Base-by-base conservation (phyloP, 2,113 vertebrate species). In the Melanerpes aurifrons region DNA sequence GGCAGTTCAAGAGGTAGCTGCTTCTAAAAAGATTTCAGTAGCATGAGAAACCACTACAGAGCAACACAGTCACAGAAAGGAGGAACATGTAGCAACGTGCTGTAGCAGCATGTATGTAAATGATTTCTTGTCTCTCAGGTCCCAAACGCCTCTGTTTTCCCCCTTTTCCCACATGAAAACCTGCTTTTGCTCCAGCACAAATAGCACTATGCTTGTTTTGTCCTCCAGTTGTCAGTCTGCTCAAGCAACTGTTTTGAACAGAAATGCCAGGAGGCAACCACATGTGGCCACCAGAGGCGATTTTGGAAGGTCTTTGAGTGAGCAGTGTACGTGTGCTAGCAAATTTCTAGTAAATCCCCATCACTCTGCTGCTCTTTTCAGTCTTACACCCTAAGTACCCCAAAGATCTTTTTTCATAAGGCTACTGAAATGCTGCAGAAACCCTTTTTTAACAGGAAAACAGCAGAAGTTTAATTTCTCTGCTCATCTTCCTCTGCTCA, bases 361-460 rank as follows among this genome's bases (percentile, higher is more conserved):
- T 19, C 40, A 66, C 12, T 57, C 21, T 86, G 12, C 40, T 73
- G 8, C 35, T 72, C 3, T 79, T 68, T 72, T 79, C 32, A 18
- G 14, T 40, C 15, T 71, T 7, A 12, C 13, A 31, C 6, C 26
- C 15, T 11, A 29, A 59, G 11, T 16, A 35, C 24, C 17, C 43
- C 54, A 19, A 74, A 79, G 17, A 25, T 7, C 22, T 63, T 28
- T 57, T 31, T 71, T 53, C 28, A 10, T 53, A 81, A 66, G 20
- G 21, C 6, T 25, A 3, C 37, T 0, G 1, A 53, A 87, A 71
- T 28, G 13, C 26, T 50, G 2, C 4, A 4, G 1, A 53, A 8
- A 4, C 10, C 24, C 25, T 43, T 73, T 73, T 61, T 66, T 78
- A 74, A 17, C 32, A 82, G 26, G 28, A 78, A 64, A 72, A 31